These are phyloP conservation scores for Panthera uncia DNA, from an alignment of 2,113 vertebrate species.

Conservation along the genomic window DNA sequence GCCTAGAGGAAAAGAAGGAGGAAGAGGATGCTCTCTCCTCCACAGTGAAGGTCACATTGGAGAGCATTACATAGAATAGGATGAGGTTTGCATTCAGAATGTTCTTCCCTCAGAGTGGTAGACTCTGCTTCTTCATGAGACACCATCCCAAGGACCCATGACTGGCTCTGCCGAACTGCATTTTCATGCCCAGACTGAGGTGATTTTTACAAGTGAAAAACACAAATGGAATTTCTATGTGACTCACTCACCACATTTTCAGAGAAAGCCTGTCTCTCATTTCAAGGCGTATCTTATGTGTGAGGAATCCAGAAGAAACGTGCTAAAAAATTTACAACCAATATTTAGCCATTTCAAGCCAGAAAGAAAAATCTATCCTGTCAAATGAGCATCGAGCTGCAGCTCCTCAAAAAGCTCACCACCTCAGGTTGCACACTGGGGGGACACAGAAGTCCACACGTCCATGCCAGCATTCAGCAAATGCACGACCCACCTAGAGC, in stretches of 20 bases:
- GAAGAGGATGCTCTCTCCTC: not conserved
- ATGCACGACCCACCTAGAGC: not conserved
- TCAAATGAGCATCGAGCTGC: not conserved
- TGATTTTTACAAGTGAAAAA: not conserved
- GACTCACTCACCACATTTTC: slow-evolving; percentile 3
- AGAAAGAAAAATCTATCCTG: not conserved
- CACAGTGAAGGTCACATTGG: not conserved
- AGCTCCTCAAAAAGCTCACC: not conserved
- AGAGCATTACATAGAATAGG: not conserved
- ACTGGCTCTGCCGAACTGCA: not conserved
- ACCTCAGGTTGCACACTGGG: not conserved
- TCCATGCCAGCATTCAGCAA: not conserved
- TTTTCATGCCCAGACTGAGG: not conserved
- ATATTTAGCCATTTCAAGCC: not conserved
- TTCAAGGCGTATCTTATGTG: not conserved
- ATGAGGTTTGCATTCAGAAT: not conserved
- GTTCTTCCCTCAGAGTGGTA: not conserved
- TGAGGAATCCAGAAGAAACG: not conserved
- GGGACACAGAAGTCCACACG: not conserved
- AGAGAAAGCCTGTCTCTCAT: not conserved
- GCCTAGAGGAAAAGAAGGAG: not conserved
- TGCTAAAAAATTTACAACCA: not conserved
- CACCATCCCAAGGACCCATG: not conserved
- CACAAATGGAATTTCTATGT: not conserved
- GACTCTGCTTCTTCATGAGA: not conserved